Base-by-base conservation (phyloP, 2,888 invertebrate species). In the Pyrocoelia pectoralis region DNA sequence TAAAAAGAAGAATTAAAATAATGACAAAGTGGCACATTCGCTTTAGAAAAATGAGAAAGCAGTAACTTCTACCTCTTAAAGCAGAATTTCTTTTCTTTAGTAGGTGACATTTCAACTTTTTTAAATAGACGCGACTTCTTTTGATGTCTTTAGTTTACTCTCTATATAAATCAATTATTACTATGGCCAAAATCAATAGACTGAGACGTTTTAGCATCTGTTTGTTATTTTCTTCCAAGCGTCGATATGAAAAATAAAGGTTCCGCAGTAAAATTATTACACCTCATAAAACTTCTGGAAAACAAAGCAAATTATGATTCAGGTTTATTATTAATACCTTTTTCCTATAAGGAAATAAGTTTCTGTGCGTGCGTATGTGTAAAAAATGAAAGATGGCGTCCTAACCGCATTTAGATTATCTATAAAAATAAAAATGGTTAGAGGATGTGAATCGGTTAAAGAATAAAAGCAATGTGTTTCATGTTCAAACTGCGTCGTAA, bases 381-480 rank as follows among this genome's bases (percentile, higher is more conserved):
- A 33, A 33, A n/a, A 15, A 43, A 43, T 8, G 12, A 17, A 13
- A 41, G 41, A 12, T 14, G 14, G 6, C 14, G n/a, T 14, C 12
- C 13, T 41, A 41, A 41, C 41, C 41, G 14, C 41, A 8, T 41
- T 41, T 41, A 41, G 8, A 41, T 14, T 46, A 46, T 18, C 18
- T 17, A 46, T 46, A 9, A 14, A 46, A 17, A 9, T 17, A 55
- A 55, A 28, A 55, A 29, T 28, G 13, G 15, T 46, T 17, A 46
- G 12, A 14, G 46, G n/a, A 49, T 49, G 6, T 5, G 18, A 43
- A 43, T 54, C 19, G 28, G 24, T 10, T 24, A 54, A 40, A 53
- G 33, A 17, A 53, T 41, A 43, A 54, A 55, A 28, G 55, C 55
- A 15, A 54, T 29, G 55, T 46, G 55, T 41, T 46, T 55, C 55